These are phyloP conservation scores for Iselma pallidipennis DNA, from an alignment of 2,888 invertebrate species.

Conservation along the genomic window DNA sequence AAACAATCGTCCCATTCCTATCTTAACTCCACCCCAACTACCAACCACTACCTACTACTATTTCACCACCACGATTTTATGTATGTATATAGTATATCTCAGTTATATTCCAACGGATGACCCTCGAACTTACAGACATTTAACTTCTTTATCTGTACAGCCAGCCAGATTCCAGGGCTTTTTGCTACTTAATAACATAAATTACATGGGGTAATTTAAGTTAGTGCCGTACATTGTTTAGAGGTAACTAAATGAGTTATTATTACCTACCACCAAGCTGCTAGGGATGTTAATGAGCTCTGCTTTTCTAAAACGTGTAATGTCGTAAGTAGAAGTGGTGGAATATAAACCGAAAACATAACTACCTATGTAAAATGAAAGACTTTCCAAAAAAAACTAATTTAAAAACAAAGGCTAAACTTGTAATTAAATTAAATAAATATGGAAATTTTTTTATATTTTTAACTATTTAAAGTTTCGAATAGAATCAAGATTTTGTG, in stretches of 20 bases:
- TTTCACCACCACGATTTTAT: neutral
- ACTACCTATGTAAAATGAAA: neutral
- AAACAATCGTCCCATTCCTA: too few relatives aligned
- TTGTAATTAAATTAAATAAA: too few relatives aligned
- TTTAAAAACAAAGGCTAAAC: too few relatives aligned
- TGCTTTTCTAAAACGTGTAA: neutral
- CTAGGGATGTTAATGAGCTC: slow-evolving; percentile 5
- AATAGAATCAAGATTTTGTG: neutral
- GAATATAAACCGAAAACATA: too few relatives aligned
- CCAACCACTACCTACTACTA: neutral
- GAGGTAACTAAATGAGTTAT: slow-evolving; percentile 34
- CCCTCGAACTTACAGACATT: slow-evolving; percentile 40
- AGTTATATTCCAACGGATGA: slow-evolving; percentile 25
- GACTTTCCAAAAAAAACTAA: too few relatives aligned
- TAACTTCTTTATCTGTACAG: slow-evolving; percentile 44
- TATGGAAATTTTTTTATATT: neutral
- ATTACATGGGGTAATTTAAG: slow-evolving; percentile 42
- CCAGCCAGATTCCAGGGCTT: slow-evolving; percentile 40
- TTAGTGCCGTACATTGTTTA: slow-evolving; percentile 32
- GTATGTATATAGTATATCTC: slow-evolving; percentile 8
- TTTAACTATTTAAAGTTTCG: neutral
- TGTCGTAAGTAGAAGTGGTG: too few relatives aligned
- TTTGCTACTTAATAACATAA: slow-evolving; percentile 46
- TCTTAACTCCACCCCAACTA: too few relatives aligned
- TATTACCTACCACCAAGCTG: slow-evolving; percentile 5